Conservation (phyloP, 2,113 vertebrate species). For the Lucifuga dentata region DNA sequence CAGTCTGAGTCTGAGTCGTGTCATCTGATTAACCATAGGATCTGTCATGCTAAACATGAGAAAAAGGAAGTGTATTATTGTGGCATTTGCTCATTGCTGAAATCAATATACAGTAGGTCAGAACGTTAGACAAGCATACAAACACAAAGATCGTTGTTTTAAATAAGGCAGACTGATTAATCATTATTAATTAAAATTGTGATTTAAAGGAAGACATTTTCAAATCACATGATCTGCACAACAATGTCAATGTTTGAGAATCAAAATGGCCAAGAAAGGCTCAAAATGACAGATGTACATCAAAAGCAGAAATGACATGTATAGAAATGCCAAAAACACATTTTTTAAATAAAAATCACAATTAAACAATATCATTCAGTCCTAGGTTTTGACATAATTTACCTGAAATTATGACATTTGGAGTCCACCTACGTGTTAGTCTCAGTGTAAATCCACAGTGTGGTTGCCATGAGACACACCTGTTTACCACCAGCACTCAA, state of each 20-base stretch:
- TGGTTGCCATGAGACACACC: constrained; percentile 56
- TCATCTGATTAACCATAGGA: constrained; percentile 81
- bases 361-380: no score
- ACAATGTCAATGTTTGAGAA: no score
- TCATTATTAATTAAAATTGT: no score
- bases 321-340: no score
- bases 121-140: constrained; percentile 3
- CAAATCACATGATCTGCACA: no score
- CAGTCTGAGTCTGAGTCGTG: constrained; percentile 82
- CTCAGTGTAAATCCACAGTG: constrained; percentile 20
- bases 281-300: no score
- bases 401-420: constrained; percentile 33
- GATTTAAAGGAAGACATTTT: no score
- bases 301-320: no score
- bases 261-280: no score
- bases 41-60: constrained; percentile 72
- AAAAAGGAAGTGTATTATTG: background rate
- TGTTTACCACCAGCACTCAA: constrained; percentile 12
- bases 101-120: background rate
- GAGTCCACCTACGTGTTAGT: constrained; percentile 26
- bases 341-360: no score
- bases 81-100: background rate
- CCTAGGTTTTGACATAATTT: background rate
- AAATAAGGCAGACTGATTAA: no score
- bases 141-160: no score